Evolutionary conservation across 2,888 invertebrate species (phyloP), one percentile per base, ranked within the genome.

Genomic region (Dasysyrphus tricinctus): DNA sequence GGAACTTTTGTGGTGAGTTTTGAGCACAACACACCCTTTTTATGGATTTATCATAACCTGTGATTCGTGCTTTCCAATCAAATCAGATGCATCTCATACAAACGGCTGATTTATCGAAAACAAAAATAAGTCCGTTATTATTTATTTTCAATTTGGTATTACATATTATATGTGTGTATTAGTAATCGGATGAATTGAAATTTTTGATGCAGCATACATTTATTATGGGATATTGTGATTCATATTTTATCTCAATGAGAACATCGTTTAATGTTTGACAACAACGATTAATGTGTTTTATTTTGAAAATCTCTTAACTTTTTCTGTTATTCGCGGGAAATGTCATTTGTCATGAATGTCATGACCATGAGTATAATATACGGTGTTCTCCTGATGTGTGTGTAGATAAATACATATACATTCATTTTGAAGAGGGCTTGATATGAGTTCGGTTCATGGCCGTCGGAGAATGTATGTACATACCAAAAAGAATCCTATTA

Each of bases 1-100:
- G 86, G 86, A 86, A 86, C 82, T 65, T 47, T 82, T 57, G 82
- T 86, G 82, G 86, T 86, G 75, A 86, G 85, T 59, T 44, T 47
- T 3, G n/a, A 32, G 32, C 0, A 9, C 3, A 51, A 14, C 16
- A 11, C 14, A 51, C 24, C 16, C 29, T 44, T 16, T 69, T 5
- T 39, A 1, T 54, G n/a, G 14, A 54, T 29, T 29, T 47, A 16
- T 47, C 3, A 12, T 54, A 29, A 14, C 14, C 7, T 29, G 54
- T 54, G 14, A 54, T 9, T 51, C 7, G 9, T 24, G 49, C 24
- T 6, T 51, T 14, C 47, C 5, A 32, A 63, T 24, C 14, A 44
- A 51, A 32, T 32, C 7, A 14, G 7, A n/a, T 12, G 12, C 7
- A 7, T 6, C 7, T 11, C 12, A 14, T 29, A 54, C 54, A 54